A percentile compares a stretch with the other conserved stretches of the same genome.
These are phyloP conservation scores for Elysia chlorotica DNA, from an alignment of 1,140 invertebrate genomes.

Conservation along the genomic window DNA sequence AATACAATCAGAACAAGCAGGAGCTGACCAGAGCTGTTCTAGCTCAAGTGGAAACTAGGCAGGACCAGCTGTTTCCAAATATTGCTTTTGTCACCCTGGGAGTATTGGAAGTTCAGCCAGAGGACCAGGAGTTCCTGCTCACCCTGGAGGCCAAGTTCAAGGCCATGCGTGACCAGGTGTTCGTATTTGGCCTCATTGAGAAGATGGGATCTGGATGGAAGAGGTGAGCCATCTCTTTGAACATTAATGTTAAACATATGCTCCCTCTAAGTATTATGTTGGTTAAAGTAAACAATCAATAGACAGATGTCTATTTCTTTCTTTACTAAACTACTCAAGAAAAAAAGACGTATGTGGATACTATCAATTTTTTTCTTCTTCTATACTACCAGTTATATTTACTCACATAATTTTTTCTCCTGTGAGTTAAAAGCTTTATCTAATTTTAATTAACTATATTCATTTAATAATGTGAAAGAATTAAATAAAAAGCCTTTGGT, in stretches of 20 bases:
- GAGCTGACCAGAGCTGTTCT: neutral
- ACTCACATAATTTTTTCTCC: too few species aligned
- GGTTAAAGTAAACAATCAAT: too few species aligned
- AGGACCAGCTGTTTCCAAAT: conserved; percentile 45
- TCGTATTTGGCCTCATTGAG: conserved; percentile 41
- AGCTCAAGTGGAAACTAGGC: neutral
- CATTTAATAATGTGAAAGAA: too few species aligned
- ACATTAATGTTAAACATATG: neutral
- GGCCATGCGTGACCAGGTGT: conserved; percentile 45
- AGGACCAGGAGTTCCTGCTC: conserved; percentile 45
- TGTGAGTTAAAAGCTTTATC: too few species aligned
- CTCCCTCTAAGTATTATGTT: too few species aligned
- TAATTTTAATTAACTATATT: too few species aligned
- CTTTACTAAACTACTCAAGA: too few species aligned
- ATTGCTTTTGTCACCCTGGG: conserved; percentile 42
- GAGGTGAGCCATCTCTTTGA: conserved; percentile 31
- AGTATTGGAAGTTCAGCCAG: conserved; percentile 34
- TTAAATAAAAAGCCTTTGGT: too few species aligned
- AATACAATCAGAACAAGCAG: neutral
- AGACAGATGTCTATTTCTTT: too few species aligned
- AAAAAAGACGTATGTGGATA: too few species aligned
- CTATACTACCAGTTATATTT: too few species aligned
- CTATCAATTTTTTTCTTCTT: too few species aligned
- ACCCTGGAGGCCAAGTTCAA: conserved; percentile 50
- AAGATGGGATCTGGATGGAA: conserved; percentile 41